These are phyloP conservation scores for Lysandra coridon DNA, from an alignment of 2,888 invertebrate genomes.

Conservation along the genomic window DNA sequence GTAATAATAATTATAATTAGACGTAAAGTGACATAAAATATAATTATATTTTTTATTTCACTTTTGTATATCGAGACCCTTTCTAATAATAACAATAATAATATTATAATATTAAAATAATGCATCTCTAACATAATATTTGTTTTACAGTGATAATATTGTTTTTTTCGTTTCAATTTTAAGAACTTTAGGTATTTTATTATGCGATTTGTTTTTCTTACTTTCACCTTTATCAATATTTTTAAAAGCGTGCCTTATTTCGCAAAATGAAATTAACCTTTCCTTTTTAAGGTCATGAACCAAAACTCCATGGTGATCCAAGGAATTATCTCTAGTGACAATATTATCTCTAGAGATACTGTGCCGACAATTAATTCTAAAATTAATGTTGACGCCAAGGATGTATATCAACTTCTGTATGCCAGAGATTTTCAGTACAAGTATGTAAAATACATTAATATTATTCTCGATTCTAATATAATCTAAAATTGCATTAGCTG, in stretches of 20 bases:
- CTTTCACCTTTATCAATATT: background rate
- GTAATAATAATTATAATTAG: no score
- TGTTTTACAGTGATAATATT: no score
- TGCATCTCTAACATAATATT: no score
- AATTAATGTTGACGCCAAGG: constrained; percentile 42
- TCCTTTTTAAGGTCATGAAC: background rate
- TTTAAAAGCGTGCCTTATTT: background rate
- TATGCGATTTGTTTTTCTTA: background rate
- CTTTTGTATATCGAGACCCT: no score
- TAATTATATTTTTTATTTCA: no score
- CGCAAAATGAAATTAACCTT: background rate
- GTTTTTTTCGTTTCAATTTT: no score
- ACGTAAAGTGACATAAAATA: no score
- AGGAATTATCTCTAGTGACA: background rate
- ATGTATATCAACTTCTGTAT: constrained; percentile 51
- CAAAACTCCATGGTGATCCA: background rate
- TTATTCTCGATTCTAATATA: no score
- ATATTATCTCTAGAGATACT: background rate
- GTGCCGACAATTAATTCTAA: background rate
- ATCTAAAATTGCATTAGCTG: no score
- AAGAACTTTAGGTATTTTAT: no score
- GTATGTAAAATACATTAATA: constrained; percentile 42
- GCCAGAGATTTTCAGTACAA: constrained; percentile 50
- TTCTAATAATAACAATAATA: no score
- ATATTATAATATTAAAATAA: no score